Base-by-base conservation (phyloP, 2,888 invertebrate species). In the Trichopria drosophilae region DNA sequence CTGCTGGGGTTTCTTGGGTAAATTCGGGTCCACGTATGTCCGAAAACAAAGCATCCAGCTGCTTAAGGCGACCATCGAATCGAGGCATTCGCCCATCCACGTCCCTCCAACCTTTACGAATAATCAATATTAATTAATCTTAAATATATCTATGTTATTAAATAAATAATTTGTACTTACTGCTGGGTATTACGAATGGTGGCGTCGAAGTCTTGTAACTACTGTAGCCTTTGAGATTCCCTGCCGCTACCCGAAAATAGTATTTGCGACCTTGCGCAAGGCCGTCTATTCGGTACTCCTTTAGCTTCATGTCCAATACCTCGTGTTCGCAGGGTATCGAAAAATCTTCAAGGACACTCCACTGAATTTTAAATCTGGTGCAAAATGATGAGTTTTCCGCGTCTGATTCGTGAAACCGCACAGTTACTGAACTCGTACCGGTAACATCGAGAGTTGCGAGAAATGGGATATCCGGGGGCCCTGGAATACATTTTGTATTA, bases 301-400 rank as follows among this genome's bases (percentile, higher is more conserved):
- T 77, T 60, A 80, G 80, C 51, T 84, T 81, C 62, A 86, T 78
- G 66, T 90, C 87, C 44, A 79, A 76, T 32, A 95, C 82, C 66
- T 91, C 89, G 16, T 85, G 82, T 64, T 86, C 86, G 49, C 87
- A 87, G 44, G 93, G 78, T 57, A 85, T 84, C 15, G 84, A 83
- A 76, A 96, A 96, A 69, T 91, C 90, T 4, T 89, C 86, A 40
- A 86, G 83, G 6, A 86, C 84, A 58, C 94, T 93, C 96, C 96
- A 97, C 80, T 97, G 93, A 72, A 96, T 95, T 86, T 87, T 93
- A 76, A 90, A 95, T 78, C 93, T 93, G 26, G 94, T 95, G 64
- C 90, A 86, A 51, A 93, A 85, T 10, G 90, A 84, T 13, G 88
- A 86, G 66, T 90, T 91, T 48, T 12, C 78, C 53, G 79, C 78